Evolutionary conservation across 2,888 invertebrate genomes (phyloP).

Genomic region (Heliconius ethilla): DNA sequence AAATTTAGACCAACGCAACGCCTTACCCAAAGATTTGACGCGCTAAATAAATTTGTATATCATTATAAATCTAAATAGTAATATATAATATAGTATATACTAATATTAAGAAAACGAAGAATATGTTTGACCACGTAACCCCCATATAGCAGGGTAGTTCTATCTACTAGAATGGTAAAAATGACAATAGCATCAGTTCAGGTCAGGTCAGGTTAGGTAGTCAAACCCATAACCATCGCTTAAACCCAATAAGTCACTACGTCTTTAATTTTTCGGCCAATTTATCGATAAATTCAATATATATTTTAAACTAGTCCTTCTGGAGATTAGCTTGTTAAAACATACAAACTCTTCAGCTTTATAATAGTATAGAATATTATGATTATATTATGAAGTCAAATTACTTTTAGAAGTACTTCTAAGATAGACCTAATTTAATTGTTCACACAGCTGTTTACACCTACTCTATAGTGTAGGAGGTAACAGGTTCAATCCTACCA

Average conservation of each 20-base stretch:
- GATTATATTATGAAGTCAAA: background rate
- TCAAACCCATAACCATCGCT: too few species aligned
- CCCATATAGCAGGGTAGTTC: background rate
- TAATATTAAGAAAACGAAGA: background rate
- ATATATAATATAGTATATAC: background rate
- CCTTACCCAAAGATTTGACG: constrained; percentile 27
- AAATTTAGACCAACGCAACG: constrained; percentile 40
- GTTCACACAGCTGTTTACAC: constrained; percentile 22
- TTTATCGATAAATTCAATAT: too few species aligned
- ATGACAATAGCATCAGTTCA: too few species aligned
- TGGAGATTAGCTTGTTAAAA: too few species aligned
- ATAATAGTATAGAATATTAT: too few species aligned
- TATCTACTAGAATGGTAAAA: background rate
- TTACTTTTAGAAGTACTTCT: background rate
- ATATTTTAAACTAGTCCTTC: too few species aligned
- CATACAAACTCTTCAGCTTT: too few species aligned
- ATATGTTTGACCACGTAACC: background rate
- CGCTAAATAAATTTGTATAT: constrained; percentile 16
- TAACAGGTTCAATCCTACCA: constrained; percentile 28
- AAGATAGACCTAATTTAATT: background rate
- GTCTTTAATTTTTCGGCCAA: too few species aligned
- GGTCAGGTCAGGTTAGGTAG: too few species aligned
- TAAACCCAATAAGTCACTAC: too few species aligned
- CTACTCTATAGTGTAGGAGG: constrained; percentile 34
- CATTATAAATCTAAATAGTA: background rate